These are phyloP conservation scores for Choloepus didactylus DNA, from an alignment of 2,797 vertebrate genomes.

Conservation along the genomic window DNA sequence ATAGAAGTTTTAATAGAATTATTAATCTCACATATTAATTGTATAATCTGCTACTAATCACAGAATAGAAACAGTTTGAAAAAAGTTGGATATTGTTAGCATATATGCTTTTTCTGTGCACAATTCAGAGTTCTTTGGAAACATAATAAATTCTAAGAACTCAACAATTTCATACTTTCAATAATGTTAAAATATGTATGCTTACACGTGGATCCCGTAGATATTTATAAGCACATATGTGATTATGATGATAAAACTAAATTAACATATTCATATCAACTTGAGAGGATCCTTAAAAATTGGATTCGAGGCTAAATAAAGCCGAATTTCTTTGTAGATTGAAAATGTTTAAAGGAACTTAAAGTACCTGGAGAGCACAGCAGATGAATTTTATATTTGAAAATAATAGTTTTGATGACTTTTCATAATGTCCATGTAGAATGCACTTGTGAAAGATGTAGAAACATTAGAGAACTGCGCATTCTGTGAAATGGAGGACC, in stretches of 20 bases:
- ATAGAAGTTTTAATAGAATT: slow-evolving; percentile 8
- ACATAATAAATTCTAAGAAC: slow-evolving; percentile 62
- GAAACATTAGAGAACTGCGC: neutral
- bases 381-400: slow-evolving; percentile 44
- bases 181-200: slow-evolving; percentile 81
- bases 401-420: slow-evolving; percentile 57
- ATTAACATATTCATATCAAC: slow-evolving; percentile 79
- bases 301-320: slow-evolving; percentile 69
- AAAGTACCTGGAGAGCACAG: slow-evolving; percentile 61
- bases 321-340: slow-evolving; percentile 62
- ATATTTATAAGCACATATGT: slow-evolving; percentile 81
- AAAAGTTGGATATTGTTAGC: neutral
- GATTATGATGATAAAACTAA: slow-evolving; percentile 79
- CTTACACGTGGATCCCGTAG: slow-evolving; percentile 66
- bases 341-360: slow-evolving; percentile 68
- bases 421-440: slow-evolving; percentile 50
- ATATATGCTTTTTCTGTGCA: slow-evolving; percentile 22
- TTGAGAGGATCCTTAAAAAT: slow-evolving; percentile 72
- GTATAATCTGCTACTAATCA: slow-evolving; percentile 19
- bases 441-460: neutral
- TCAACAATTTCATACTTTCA: slow-evolving; percentile 63
- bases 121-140: slow-evolving; percentile 64
- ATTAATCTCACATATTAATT: slow-evolving; percentile 47
- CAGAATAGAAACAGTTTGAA: slow-evolving; percentile 6
- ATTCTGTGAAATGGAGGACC: neutral